A percentile compares a stretch with the other conserved stretches of the same genome.
Conservation (phyloP, 2,888 invertebrate species). For the Exephanes ischioxanthus region DNA sequence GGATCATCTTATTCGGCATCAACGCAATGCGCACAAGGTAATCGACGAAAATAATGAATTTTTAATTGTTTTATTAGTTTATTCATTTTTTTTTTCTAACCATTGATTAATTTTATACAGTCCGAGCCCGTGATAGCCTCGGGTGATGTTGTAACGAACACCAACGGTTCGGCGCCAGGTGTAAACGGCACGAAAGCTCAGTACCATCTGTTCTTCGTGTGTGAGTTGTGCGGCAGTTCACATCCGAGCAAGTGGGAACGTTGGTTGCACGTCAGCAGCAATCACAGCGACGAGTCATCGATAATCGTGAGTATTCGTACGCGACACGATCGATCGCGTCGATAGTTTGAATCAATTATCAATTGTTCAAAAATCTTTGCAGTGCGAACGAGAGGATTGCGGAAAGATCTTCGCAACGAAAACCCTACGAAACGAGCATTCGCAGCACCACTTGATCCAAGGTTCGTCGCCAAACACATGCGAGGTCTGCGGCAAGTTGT, state of each 20-base stretch:
- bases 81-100: not conserved
- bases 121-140: conserved; percentile 75
- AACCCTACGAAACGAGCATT: conserved; percentile 84
- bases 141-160: conserved; percentile 69
- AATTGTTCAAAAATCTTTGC: conserved; percentile 20
- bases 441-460: conserved; percentile 84
- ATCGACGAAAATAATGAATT: not conserved
- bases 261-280: conserved; percentile 85
- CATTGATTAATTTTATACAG: conserved; percentile 59
- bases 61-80: not conserved
- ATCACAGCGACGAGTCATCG: conserved; percentile 82
- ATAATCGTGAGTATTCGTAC: conserved; percentile 76
- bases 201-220: conserved; percentile 84
- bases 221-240: conserved; percentile 85
- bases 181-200: conserved; percentile 81
- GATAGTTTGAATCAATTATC: not conserved
- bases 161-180: conserved; percentile 75
- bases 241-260: conserved; percentile 85
- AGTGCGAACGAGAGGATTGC: conserved; percentile 83
- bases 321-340: no score
- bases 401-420: conserved; percentile 85
- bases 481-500: conserved; percentile 86
- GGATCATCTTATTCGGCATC: conserved; percentile 85
- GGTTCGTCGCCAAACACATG: conserved; percentile 84
- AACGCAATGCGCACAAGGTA: conserved; percentile 83